Conservation (phyloP, 1,140 invertebrate species). For the Catajapyx aquilonaris region DNA sequence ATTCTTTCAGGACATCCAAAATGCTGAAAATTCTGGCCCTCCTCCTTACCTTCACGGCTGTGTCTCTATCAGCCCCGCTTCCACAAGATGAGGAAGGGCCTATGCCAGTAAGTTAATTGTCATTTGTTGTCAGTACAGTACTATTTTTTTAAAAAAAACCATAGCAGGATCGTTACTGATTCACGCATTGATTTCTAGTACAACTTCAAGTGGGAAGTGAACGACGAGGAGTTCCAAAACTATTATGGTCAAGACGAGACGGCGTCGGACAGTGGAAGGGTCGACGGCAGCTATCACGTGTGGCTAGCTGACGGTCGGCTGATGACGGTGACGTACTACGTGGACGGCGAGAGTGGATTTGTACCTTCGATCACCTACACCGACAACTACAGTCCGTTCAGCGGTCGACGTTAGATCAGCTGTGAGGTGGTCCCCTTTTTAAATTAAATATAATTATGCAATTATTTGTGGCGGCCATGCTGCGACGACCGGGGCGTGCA, state of each 20-base stretch:
- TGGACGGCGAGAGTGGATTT: slow-evolving; percentile 42
- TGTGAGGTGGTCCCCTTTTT: too few species aligned
- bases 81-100: neutral
- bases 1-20: neutral
- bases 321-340: slow-evolving; percentile 42
- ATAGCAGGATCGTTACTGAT: too few species aligned
- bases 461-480: too few species aligned
- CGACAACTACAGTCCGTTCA: slow-evolving; percentile 10
- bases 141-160: too few species aligned
- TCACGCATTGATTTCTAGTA: slow-evolving; percentile 31
- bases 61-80: neutral
- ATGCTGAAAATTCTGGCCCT: neutral
- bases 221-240: slow-evolving; percentile 35
- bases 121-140: too few species aligned
- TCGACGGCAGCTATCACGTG: slow-evolving; percentile 35
- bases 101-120: neutral
- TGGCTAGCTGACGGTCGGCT: slow-evolving; percentile 39
- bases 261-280: slow-evolving; percentile 34
- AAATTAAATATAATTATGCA: too few species aligned
- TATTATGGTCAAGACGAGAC: slow-evolving; percentile 40
- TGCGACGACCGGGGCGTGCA: too few species aligned
- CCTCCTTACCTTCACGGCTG: neutral
- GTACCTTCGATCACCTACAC: slow-evolving; percentile 37
- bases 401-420: too few species aligned
- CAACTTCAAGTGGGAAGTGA: slow-evolving; percentile 46